Percentiles rank a stretch among this genome's conserved stretches.
Conservation (phyloP, 2,888 invertebrate genomes). For the Drosophila siamana region DNA sequence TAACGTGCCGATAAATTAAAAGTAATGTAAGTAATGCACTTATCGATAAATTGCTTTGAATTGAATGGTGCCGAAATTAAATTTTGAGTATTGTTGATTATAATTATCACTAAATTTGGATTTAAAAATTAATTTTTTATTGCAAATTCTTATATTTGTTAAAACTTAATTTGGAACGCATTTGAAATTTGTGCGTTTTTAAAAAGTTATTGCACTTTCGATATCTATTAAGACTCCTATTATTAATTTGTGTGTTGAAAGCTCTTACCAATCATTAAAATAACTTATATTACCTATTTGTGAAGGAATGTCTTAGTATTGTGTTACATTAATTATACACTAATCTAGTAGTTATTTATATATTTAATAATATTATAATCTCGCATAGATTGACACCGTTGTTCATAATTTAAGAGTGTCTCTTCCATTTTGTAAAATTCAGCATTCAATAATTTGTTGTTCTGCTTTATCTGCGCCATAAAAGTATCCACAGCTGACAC, state of each 20-base stretch:
- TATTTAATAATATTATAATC: slow-evolving; percentile 60
- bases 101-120: too few species aligned
- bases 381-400: slow-evolving; percentile 63
- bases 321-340: background rate
- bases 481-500: slow-evolving; percentile 56
- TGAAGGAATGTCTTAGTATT: background rate
- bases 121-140: too few species aligned
- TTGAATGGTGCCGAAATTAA: background rate
- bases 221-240: too few species aligned
- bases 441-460: slow-evolving; percentile 65
- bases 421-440: slow-evolving; percentile 71
- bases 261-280: background rate
- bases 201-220: too few species aligned
- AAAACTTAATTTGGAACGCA: too few species aligned
- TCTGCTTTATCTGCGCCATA: slow-evolving; percentile 63
- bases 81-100: too few species aligned
- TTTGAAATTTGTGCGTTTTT: too few species aligned
- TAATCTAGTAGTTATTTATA: slow-evolving; percentile 21
- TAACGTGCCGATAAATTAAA: background rate
- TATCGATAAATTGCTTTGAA: background rate
- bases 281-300: background rate
- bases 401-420: slow-evolving; percentile 71
- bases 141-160: too few species aligned
- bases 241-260: background rate
- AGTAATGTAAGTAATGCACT: too few species aligned